Percentiles rank a stretch among this genome's conserved stretches.
These are phyloP conservation scores for Phodopus roborovskii DNA, from an alignment of 2,113 vertebrate genomes.

Conservation along the genomic window DNA sequence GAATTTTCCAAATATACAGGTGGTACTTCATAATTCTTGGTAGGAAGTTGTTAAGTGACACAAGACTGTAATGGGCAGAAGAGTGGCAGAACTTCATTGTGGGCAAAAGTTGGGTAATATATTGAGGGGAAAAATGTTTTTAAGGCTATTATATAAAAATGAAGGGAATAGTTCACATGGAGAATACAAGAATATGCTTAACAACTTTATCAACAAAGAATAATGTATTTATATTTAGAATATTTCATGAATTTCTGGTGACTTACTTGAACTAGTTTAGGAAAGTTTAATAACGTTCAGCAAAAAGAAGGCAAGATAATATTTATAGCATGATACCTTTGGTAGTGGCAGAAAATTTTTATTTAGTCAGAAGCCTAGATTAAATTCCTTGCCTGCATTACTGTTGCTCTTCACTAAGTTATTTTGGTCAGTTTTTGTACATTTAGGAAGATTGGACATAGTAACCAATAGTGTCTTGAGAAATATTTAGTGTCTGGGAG, in stretches of 20 bases:
- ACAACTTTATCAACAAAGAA: not conserved
- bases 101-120: slow-evolving; percentile 50
- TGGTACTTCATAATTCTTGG: slow-evolving; percentile 43
- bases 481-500: not conserved
- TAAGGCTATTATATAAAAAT: slow-evolving; percentile 41
- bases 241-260: slow-evolving; percentile 27
- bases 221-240: slow-evolving; percentile 4
- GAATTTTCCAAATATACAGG: slow-evolving; percentile 69
- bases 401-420: slow-evolving; percentile 18
- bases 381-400: not conserved
- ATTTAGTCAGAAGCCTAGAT: not conserved
- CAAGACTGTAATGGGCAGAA: slow-evolving; percentile 52
- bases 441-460: slow-evolving; percentile 18
- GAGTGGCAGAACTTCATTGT: slow-evolving; percentile 62
- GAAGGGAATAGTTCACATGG: not conserved
- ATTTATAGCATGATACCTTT: not conserved
- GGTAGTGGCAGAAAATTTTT: not conserved
- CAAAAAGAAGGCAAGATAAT: slow-evolving; percentile 10
- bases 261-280: slow-evolving; percentile 33
- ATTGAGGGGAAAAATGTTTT: slow-evolving; percentile 45
- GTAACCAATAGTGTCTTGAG: not conserved
- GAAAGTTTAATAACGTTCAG: slow-evolving; percentile 9
- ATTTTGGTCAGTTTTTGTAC: slow-evolving; percentile 28
- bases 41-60: slow-evolving; percentile 50
- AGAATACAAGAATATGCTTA: slow-evolving; percentile 24